These are phyloP conservation scores for Dendroctonus valens DNA, from an alignment of 1,140 invertebrate species.

Conservation along the genomic window DNA sequence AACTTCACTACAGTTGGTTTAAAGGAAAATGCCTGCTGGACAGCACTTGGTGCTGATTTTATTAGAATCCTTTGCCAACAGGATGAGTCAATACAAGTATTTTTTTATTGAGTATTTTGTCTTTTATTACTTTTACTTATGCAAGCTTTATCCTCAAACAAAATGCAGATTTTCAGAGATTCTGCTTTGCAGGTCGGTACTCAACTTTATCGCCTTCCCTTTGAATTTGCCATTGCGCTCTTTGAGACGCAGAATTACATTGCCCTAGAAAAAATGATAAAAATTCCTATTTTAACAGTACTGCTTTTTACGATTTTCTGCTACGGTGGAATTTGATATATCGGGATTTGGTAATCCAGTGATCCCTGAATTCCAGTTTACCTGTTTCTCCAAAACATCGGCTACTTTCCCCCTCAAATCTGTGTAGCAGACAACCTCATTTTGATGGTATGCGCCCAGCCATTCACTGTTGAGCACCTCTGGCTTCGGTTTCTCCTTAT, in stretches of 20 bases:
- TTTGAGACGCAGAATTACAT: slow-evolving; percentile 54
- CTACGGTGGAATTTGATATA: background rate
- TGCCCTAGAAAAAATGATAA: slow-evolving; percentile 47
- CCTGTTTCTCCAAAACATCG: slow-evolving; percentile 66
- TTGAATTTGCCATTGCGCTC: slow-evolving; percentile 54
- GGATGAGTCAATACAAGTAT: too few relatives aligned
- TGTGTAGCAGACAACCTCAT: slow-evolving; percentile 59
- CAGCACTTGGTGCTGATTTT: slow-evolving; percentile 63
- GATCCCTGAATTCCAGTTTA: slow-evolving; percentile 19
- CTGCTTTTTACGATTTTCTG: too few relatives aligned
- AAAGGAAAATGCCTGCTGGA: slow-evolving; percentile 79
- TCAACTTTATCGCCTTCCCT: slow-evolving; percentile 52
- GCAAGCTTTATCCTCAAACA: background rate
- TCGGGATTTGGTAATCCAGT: background rate
- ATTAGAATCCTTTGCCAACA: background rate
- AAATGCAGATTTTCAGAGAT: background rate
- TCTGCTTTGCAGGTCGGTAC: slow-evolving; percentile 44
- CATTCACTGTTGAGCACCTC: slow-evolving; percentile 61
- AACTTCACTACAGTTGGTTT: slow-evolving; percentile 75
- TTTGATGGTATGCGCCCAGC: slow-evolving; percentile 53
- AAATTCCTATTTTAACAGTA: too few relatives aligned
- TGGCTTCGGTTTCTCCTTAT: slow-evolving; percentile 56
- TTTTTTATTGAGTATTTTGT: too few relatives aligned
- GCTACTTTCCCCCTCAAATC: slow-evolving; percentile 56
- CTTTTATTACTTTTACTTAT: too few relatives aligned